Evolutionary conservation across 2,797 vertebrate species (phyloP).

Genomic region (Enteromius argenteus): DNA sequence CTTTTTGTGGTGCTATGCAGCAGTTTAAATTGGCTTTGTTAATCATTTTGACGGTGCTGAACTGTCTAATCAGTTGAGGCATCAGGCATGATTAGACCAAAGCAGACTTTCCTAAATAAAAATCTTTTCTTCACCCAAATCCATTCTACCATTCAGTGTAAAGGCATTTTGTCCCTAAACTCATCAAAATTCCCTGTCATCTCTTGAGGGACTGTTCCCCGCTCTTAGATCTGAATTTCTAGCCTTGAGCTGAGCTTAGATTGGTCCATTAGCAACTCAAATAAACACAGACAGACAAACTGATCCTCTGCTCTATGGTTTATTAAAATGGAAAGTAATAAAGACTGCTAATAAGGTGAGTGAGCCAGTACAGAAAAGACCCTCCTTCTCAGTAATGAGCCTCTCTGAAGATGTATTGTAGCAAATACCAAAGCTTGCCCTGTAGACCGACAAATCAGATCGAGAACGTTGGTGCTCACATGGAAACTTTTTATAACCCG

Average conservation of each 20-base stretch:
- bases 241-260: constrained; percentile 37
- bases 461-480: neutral
- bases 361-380: constrained; percentile 42
- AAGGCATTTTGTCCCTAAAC: constrained; percentile 7
- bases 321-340: constrained; percentile 59
- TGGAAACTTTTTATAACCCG: neutral
- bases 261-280: constrained; percentile 55
- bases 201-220: neutral
- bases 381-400: constrained; percentile 53
- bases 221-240: constrained; percentile 33
- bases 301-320: constrained; percentile 45
- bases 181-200: neutral
- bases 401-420: constrained; percentile 9
- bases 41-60: neutral
- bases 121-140: neutral
- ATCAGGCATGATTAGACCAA: neutral
- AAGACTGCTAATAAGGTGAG: constrained; percentile 61
- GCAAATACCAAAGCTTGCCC: constrained; percentile 42
- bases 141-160: neutral
- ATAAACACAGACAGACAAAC: constrained; percentile 56
- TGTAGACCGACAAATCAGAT: constrained; percentile 19
- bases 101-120: neutral
- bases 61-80: constrained; percentile 7
- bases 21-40: neutral
- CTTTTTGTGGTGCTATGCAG: neutral